Evolutionary conservation across 2,797 vertebrate species (phyloP), one percentile per base, ranked within the genome.

Genomic region (Podarcis siculus): DNA sequence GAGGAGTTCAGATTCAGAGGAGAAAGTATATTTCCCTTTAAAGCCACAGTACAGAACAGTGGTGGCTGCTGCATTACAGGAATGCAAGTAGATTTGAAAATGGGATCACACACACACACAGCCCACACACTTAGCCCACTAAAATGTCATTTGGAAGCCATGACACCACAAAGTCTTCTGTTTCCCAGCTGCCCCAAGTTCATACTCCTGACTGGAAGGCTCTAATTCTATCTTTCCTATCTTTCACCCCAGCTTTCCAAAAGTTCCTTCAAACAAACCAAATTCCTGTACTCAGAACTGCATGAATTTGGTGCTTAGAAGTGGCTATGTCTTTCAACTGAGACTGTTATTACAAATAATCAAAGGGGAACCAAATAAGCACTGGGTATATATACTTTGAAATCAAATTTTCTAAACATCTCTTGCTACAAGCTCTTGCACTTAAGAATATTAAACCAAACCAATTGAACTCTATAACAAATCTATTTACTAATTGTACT

Each of bases 1-100:
- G n/a, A 86, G 23, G 32, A 79, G 88, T 93, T 92, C 87, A 92
- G 69, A 64, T 61, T 73, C 10, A 73, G 86, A 10, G 72, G 9
- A 84, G 21, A 49, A 94, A 82, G 45, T 66, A 86, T n/a, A 6
- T 35, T 58, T 69, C 21, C 55, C 39, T 83, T 83, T 79, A 69
- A 79, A 35, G 61, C 58, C n/a, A 58, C 66, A 83, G 30, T 45
- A 58, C 19, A 39, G 45, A 83, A 72, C 78, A 23, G 39, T 30
- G n/a, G n/a, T 85, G 58, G 76, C n/a, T 25, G n/a, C 67, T 66
- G 17, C 89, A 25, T 67, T 94, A 75, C 0, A 1, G 45, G 37
- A 66, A 49, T 79, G 4, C 84, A 66, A 39, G 30, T 27, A 77
- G 61, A 12, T 55, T 37, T 39, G 66, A 83, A 75, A 39, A 78